Evolutionary conservation across 2,888 invertebrate genomes (phyloP), one percentile per base, ranked within the genome.

Genomic region (Melikaiella ostensackeni): DNA sequence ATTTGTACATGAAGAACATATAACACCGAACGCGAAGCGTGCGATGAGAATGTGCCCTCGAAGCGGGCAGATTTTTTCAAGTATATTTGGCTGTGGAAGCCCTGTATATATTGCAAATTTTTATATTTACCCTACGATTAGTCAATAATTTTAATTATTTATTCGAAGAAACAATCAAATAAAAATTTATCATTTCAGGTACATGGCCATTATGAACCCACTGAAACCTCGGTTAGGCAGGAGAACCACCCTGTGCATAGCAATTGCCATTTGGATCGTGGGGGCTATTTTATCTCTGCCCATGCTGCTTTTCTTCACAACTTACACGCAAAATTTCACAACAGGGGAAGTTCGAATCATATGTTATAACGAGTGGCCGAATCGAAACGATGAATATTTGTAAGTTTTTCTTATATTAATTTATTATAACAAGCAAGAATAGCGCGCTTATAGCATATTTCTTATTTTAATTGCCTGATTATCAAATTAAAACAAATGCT

Each of bases 151-250:
- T 24, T 27, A 21, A n/a, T 4, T 8, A 24, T 46, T n/a, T 33
- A 55, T 30, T 70, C 50, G 9, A 30, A 50, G 33, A 50, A 30
- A 9, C 8, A 46, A 24, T 64, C 5, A 64, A 66, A 46, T 46
- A n/a, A 62, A 33, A 33, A 77, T 81, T 62, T 86, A 79, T 84
- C 73, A 77, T 90, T 92, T 2, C 93, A 98, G 98, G 90, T 98
- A 98, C 91, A 96, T 97, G 92, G 98, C 98, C 75, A 98, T 98
- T 86, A 97, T 98, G 94, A 97, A 97, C 88, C 98, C 98, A 0
- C 92, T 98, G 79, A 94, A 95, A 81, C 98, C 98, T 2, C 93
- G 98, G 76, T 96, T 98, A 94, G 97, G 98, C 35, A 95, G 96
- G 88, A 93, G 95, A 35, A 95, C 95, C 19, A 98, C 98, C 0